Percentiles rank a stretch among this genome's conserved stretches.
Conservation (phyloP, 2,113 vertebrate species). For the Neotoma lepida region DNA sequence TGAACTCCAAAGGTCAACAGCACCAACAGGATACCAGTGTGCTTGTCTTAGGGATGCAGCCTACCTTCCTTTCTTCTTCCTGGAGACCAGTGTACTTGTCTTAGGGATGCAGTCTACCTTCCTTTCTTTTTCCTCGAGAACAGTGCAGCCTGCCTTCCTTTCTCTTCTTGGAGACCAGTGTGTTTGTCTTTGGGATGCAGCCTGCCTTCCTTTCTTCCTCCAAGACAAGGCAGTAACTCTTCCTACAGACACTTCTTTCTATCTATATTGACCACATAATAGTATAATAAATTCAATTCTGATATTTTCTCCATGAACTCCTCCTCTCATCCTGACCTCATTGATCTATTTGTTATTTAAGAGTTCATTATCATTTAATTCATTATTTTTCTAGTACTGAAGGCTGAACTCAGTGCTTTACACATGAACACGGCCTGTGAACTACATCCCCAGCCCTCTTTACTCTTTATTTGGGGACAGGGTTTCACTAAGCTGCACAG, state of each 20-base stretch:
- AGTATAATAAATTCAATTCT: background rate
- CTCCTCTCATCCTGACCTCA: background rate
- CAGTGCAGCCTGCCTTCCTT: too few species aligned
- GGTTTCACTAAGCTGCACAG: background rate
- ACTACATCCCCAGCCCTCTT: too few species aligned
- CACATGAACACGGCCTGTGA: background rate
- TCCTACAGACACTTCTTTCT: background rate
- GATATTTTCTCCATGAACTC: background rate
- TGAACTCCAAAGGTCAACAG: background rate
- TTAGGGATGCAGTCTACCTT: too few species aligned
- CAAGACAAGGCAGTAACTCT: background rate
- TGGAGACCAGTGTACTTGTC: too few species aligned
- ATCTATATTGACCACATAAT: background rate
- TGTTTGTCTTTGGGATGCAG: too few species aligned
- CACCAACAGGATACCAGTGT: background rate
- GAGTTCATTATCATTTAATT: background rate
- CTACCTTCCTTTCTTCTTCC: background rate
- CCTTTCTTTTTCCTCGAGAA: too few species aligned
- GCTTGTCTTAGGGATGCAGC: too few species aligned
- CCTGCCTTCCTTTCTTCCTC: background rate
- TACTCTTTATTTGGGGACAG: background rate
- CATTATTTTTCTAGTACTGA: background rate
- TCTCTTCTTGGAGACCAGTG: too few species aligned
- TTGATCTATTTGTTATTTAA: background rate
- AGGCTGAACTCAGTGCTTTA: background rate